A percentile compares a stretch with the other conserved stretches of the same genome.
Conservation (phyloP, 2,797 vertebrate species). For the Myotis vivesi region DNA sequence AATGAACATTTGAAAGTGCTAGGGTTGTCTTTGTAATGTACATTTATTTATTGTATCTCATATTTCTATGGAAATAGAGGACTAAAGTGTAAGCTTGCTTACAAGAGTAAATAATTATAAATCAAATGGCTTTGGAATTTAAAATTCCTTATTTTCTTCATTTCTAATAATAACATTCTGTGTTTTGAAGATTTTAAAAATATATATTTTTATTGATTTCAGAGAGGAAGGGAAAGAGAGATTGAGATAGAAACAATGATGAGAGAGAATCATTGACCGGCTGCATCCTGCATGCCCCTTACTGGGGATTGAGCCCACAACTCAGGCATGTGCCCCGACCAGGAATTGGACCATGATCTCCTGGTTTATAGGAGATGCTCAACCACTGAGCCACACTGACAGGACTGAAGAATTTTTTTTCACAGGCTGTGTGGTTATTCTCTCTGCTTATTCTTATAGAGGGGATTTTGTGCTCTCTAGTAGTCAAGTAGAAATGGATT, state of each 20-base stretch:
- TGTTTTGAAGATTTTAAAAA: neutral
- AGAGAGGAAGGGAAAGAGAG: too few relatives aligned
- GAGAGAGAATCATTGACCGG: too few relatives aligned
- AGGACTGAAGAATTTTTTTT: neutral
- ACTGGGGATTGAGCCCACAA: too few relatives aligned
- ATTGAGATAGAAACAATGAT: too few relatives aligned
- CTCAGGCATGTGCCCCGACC: too few relatives aligned
- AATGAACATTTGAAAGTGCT: neutral
- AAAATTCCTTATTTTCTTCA: conserved; percentile 10
- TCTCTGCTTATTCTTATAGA: neutral
- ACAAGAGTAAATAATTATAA: neutral
- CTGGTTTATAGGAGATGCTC: too few relatives aligned
- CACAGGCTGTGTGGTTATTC: neutral
- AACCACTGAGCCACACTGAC: too few relatives aligned
- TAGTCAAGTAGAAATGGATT: neutral
- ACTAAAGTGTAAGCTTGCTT: neutral
- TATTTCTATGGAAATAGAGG: conserved; percentile 5
- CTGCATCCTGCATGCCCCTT: too few relatives aligned
- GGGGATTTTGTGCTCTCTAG: neutral
- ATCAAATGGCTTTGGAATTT: neutral
- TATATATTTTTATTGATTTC: too few relatives aligned
- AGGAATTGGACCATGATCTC: too few relatives aligned
- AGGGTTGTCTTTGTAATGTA: neutral
- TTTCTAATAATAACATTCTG: neutral
- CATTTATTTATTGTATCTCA: neutral